A percentile compares a stretch with the other conserved stretches of the same genome.
Conservation (phyloP, 1,140 invertebrate genomes). For the Coenobita brevimanus region DNA sequence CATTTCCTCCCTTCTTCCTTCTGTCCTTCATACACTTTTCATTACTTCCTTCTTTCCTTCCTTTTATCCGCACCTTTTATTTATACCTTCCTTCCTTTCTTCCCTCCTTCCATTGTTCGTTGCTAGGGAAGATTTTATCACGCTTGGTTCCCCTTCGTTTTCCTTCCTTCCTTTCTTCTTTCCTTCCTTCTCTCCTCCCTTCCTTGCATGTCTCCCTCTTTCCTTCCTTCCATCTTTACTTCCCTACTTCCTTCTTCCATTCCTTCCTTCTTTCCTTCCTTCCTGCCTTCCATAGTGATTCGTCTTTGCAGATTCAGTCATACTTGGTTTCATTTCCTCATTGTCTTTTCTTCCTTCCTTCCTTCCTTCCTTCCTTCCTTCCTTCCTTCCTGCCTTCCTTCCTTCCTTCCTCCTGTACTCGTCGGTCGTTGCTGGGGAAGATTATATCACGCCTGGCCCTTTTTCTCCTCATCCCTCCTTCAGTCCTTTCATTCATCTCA, state of each 20-base stretch:
- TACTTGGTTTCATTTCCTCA: not conserved
- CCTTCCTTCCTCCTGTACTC: too few species aligned
- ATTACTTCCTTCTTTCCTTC: not conserved
- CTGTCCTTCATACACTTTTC: not conserved
- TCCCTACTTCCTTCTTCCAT: not conserved
- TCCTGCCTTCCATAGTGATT: not conserved
- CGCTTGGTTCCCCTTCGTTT: not conserved
- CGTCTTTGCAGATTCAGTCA: not conserved
- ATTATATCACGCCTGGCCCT: too few species aligned
- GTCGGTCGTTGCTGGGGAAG: too few species aligned
- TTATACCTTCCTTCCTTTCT: too few species aligned
- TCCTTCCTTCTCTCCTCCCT: too few species aligned
- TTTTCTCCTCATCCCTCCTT: too few species aligned
- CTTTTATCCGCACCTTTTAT: not conserved
- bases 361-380: not conserved
- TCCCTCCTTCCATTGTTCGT: too few species aligned
- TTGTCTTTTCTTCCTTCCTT: not conserved
- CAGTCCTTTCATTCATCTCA: too few species aligned
- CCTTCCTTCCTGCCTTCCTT: not conserved
- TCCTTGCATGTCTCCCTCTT: too few species aligned
- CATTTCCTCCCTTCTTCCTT: not conserved
- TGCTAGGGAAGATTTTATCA: too few species aligned
- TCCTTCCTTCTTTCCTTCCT: not conserved
- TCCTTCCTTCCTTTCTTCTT: not conserved
- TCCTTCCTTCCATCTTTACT: too few species aligned